Base-by-base conservation (phyloP, 2,888 invertebrate genomes). In the Linnaemya tessellans region DNA sequence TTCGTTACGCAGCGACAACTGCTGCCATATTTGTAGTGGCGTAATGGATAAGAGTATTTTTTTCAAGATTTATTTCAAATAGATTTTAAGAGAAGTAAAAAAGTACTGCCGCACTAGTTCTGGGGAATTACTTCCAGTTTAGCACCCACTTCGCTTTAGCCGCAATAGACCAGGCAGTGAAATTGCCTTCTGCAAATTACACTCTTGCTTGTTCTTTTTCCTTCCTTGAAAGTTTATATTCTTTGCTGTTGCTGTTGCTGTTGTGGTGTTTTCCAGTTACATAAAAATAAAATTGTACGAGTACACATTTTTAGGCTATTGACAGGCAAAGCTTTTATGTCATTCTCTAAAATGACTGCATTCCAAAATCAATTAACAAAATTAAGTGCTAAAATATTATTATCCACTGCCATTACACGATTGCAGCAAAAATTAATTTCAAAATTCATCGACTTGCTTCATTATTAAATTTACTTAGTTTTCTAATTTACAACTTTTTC, bases 291-390 rank as follows among this genome's bases (percentile, higher is more conserved):
- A 41, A 41, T 54, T 5, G 35, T 35, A 35, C 4, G 10, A 38
- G 8, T 3, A 30, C 5, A 30, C 30, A 30, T 3, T 38, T 38
- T 38, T 38, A 25, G 13, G 20, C 13, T 8, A 2, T 43, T 22
- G 60, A 49, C 49, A 49, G n/a, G 9, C 54, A 71, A 15, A 54
- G 38, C 38, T 41, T 30, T 51, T 54, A 7, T 54, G 20, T 38
- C 15, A 41, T 41, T 54, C 20, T 8, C 58, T 70, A 30, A 25
- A 60, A 46, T 46, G 46, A 46, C 25, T 30, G 30, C 15, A 35
- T 60, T 49, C 35, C 35, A n/a, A 51, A 74, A 64, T 41, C 38
- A 74, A 64, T 74, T 64, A 74, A 64, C 49, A 64, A 38, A 54
- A 74, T 54, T 49, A 43, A 65, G 54, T 46, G 22, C 18, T 1